Percentiles rank a stretch among this genome's conserved stretches.
Evolutionary conservation across 1,140 invertebrate species (phyloP).

Genomic region (Microplitis demolitor): DNA sequence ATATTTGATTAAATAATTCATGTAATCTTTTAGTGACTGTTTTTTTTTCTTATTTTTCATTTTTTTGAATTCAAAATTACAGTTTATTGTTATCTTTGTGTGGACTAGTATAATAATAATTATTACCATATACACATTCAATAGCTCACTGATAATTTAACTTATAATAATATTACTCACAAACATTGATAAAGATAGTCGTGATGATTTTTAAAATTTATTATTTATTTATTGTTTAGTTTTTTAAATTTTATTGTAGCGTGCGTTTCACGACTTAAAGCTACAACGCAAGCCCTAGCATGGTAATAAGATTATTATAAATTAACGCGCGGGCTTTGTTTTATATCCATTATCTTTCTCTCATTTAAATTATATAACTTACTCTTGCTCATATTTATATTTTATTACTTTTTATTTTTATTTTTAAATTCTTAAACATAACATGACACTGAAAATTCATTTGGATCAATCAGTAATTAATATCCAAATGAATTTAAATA

Average conservation of each 20-base stretch:
- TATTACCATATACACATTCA: slow-evolving; percentile 62
- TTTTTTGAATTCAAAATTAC: slow-evolving; percentile 61
- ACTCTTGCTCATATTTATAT: no score
- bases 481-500: not conserved
- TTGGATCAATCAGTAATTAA: not conserved
- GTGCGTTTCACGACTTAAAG: slow-evolving; percentile 55
- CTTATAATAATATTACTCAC: slow-evolving; percentile 58
- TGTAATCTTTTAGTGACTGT: slow-evolving; percentile 1
- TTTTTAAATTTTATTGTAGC: slow-evolving; percentile 35
- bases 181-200: slow-evolving; percentile 62
- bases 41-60: slow-evolving; percentile 20
- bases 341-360: slow-evolving; percentile 27
- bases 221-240: no score
- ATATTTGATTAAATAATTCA: slow-evolving; percentile 17
- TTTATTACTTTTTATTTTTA: not conserved
- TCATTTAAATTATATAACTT: not conserved
- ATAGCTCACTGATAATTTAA: slow-evolving; percentile 61
- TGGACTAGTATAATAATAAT: slow-evolving; percentile 58
- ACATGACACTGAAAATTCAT: not conserved
- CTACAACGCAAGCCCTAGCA: slow-evolving; percentile 60
- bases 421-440: not conserved
- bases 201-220: slow-evolving; percentile 48
- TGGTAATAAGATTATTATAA: slow-evolving; percentile 49
- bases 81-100: slow-evolving; percentile 61
- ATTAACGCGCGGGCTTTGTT: slow-evolving; percentile 24